phyloP scores from a whole-genome alignment of 2,113 vertebrate genomes.

The Triplophysa dalaica region DNA sequence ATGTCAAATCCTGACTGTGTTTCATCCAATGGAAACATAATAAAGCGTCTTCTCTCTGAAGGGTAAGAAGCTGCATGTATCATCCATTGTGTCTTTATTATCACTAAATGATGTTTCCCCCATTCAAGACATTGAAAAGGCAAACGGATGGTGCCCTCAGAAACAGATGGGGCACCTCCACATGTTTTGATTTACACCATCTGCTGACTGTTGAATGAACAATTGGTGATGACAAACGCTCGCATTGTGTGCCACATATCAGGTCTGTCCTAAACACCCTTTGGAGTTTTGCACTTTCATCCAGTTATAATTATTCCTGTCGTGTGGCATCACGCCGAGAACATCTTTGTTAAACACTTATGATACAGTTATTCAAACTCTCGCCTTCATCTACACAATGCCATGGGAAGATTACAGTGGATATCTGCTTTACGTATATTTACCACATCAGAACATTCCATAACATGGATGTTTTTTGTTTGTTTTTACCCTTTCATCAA shows the following conservation, averaged over 20 bases:
- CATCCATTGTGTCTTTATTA: conserved; percentile 13
- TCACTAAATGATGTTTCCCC: conserved; percentile 3
- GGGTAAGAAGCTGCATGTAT: not conserved
- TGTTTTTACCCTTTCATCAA: not conserved
- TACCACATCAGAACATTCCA: not conserved
- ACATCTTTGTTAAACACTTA: conserved; percentile 22
- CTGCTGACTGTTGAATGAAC: conserved; percentile 14
- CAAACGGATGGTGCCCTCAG: not conserved
- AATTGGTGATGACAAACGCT: not conserved
- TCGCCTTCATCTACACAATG: conserved; percentile 2
- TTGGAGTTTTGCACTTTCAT: conserved; percentile 52
- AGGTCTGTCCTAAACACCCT: conserved; percentile 28
- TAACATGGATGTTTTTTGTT: not conserved
- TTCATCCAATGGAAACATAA: not conserved
- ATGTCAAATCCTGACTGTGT: not conserved
- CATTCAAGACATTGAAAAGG: not conserved
- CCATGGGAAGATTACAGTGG: not conserved
- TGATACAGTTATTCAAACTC: not conserved
- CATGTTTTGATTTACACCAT: conserved; percentile 41
- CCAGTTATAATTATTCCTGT: conserved; percentile 71
- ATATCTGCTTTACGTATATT: not conserved
- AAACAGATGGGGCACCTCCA: conserved; percentile 31
- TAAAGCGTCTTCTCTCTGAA: not conserved
- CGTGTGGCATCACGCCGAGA: conserved; percentile 21
- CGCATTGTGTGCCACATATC: conserved; percentile 28